Evolutionary conservation across 1,140 invertebrate species (phyloP).

Genomic region (Aradophagus sp.): DNA sequence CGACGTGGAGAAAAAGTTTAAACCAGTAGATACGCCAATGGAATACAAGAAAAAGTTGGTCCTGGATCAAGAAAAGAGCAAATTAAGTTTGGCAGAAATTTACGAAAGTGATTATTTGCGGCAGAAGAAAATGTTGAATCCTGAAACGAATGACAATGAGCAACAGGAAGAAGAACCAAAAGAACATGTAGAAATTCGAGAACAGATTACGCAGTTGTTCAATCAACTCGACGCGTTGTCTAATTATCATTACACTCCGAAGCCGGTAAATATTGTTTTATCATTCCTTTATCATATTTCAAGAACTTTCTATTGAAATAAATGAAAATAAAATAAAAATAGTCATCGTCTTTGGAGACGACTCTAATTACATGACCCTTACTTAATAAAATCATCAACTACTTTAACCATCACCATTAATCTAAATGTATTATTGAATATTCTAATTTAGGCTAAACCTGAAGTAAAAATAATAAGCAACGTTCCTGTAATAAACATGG

Average conservation of each 20-base stretch:
- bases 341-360: too few relatives aligned
- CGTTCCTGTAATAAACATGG: conserved; percentile 92
- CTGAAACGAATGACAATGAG: conserved; percentile 75
- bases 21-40: conserved; percentile 86
- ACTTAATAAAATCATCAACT: too few relatives aligned
- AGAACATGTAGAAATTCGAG: conserved; percentile 84
- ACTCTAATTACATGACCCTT: too few relatives aligned
- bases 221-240: conserved; percentile 92
- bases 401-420: background rate
- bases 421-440: background rate
- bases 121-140: conserved; percentile 82
- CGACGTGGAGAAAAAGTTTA: conserved; percentile 93
- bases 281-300: too few relatives aligned
- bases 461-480: conserved; percentile 95
- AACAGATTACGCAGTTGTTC: conserved; percentile 87
- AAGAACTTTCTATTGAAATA: conserved; percentile 20
- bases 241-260: conserved; percentile 96
- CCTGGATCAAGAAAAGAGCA: conserved; percentile 96
- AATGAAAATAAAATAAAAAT: too few relatives aligned
- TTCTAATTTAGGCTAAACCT: conserved; percentile 78
- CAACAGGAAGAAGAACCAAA: conserved; percentile 80
- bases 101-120: conserved; percentile 96
- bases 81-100: conserved; percentile 93
- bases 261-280: too few relatives aligned
- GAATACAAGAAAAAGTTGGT: conserved; percentile 94